Evolutionary conservation across 2,113 vertebrate genomes (phyloP).

Genomic region (Saiga tatarica): DNA sequence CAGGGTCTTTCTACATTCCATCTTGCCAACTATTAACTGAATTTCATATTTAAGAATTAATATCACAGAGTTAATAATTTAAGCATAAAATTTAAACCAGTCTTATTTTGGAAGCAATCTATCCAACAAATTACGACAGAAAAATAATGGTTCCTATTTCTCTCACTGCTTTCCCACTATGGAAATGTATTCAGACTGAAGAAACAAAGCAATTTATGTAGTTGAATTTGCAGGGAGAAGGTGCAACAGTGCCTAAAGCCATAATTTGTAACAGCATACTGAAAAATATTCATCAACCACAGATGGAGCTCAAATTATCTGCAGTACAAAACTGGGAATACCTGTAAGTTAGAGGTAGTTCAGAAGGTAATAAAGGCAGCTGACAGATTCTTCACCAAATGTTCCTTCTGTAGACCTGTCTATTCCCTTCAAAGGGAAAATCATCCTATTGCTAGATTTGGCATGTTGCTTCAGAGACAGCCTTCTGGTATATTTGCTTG

Average conservation of each 20-base stretch:
- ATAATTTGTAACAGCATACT: constrained; percentile 55
- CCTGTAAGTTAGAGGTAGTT: constrained; percentile 34
- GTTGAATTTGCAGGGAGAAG: background rate
- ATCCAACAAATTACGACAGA: background rate
- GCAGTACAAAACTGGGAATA: constrained; percentile 37
- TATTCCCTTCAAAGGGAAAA: constrained; percentile 1
- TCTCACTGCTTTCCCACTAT: background rate
- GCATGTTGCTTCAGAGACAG: background rate
- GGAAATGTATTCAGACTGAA: background rate
- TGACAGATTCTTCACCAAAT: constrained; percentile 58
- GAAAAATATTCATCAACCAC: constrained; percentile 62
- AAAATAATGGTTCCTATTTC: background rate
- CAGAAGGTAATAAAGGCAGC: constrained; percentile 49
- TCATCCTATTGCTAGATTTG: background rate
- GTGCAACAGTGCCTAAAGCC: background rate
- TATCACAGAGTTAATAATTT: background rate
- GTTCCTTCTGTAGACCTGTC: constrained; percentile 18
- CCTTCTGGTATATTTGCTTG: background rate
- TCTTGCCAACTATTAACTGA: background rate
- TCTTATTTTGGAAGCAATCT: background rate
- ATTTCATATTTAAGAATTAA: background rate
- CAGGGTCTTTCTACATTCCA: background rate
- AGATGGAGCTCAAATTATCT: constrained; percentile 53
- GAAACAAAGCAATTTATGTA: background rate
- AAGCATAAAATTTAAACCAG: background rate